These are phyloP conservation scores for Pseudococcus longispinus DNA, from an alignment of 2,888 invertebrate genomes.

Conservation along the genomic window DNA sequence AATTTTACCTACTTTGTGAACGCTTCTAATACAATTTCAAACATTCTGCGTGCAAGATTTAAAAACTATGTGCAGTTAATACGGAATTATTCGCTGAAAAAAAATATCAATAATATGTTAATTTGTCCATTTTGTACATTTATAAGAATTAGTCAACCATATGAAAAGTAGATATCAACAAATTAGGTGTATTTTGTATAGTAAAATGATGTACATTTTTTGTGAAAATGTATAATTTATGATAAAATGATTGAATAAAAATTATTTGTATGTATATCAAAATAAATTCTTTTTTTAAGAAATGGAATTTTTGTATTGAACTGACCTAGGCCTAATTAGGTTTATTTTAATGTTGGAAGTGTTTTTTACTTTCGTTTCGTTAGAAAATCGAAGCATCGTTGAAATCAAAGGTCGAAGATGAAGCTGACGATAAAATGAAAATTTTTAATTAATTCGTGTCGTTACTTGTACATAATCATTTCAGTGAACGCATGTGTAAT, in stretches of 20 bases:
- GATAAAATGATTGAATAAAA: neutral
- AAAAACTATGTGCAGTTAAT: neutral
- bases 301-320: neutral
- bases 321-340: too few relatives aligned
- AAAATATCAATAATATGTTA: neutral
- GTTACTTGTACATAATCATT: too few relatives aligned
- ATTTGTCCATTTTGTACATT: conserved; percentile 5
- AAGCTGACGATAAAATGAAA: too few relatives aligned
- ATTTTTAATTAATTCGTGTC: too few relatives aligned
- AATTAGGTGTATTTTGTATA: conserved; percentile 5
- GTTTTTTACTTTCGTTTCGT: too few relatives aligned
- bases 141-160: neutral
- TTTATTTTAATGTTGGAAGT: too few relatives aligned
- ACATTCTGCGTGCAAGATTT: neutral
- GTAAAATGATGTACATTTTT: neutral
- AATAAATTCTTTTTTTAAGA: neutral
- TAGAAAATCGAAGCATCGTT: too few relatives aligned
- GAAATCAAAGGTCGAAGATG: too few relatives aligned
- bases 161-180: neutral
- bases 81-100: neutral
- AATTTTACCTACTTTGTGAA: neutral
- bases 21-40: neutral
- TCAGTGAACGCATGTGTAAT: too few relatives aligned
- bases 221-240: neutral
- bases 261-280: neutral